Conservation (phyloP, 2,888 invertebrate genomes). For the Auanema freiburgensis region DNA sequence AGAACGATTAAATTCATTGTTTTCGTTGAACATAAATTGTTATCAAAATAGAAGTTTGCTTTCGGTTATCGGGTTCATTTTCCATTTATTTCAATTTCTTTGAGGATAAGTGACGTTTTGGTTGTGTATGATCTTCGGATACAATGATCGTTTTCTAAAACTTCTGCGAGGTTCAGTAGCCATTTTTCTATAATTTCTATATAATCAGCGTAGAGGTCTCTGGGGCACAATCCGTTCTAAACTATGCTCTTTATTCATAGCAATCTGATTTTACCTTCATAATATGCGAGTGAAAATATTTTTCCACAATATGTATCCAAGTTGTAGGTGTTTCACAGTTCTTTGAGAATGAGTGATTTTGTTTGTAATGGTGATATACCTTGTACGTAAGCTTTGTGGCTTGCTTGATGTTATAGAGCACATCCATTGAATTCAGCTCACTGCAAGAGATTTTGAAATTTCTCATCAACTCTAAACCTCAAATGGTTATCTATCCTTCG, state of each 20-base stretch:
- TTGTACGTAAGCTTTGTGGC: no score
- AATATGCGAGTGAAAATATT: no score
- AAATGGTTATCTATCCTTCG: background rate
- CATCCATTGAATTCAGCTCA: no score
- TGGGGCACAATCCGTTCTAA: conserved; percentile 27
- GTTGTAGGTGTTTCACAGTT: no score
- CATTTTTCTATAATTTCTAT: conserved; percentile 24
- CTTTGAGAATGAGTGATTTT: no score
- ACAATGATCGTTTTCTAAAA: conserved; percentile 25
- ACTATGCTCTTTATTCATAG: background rate
- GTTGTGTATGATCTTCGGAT: conserved; percentile 15
- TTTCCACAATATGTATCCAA: no score
- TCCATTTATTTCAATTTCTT: background rate
- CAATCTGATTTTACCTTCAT: background rate
- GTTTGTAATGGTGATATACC: no score
- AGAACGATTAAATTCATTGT: background rate
- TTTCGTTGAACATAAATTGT: conserved; percentile 7
- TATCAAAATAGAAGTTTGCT: background rate
- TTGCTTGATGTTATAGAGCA: no score
- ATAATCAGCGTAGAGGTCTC: conserved; percentile 27
- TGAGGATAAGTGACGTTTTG: conserved; percentile 27
- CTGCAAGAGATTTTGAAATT: no score
- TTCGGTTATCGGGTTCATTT: no score
- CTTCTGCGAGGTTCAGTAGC: conserved; percentile 27
- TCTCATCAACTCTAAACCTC: no score